Evolutionary conservation across 2,113 vertebrate genomes (phyloP), one percentile per base, ranked within the genome.

Genomic region (Notarius quadriscutis): DNA sequence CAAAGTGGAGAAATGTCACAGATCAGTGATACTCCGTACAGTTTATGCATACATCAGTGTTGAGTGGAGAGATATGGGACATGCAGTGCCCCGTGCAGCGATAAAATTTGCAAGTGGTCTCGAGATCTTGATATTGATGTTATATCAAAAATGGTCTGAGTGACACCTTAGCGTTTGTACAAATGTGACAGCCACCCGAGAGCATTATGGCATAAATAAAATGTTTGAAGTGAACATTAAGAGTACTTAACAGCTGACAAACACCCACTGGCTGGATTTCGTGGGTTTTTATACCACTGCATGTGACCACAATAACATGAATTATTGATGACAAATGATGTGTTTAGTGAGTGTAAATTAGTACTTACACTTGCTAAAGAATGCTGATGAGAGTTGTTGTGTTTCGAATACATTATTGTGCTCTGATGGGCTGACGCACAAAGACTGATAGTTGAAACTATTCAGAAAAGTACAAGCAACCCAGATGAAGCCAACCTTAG

Each of bases 291-390:
- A n/a, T 25, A 22, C 10, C 10, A 51, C 7, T n/a, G 74, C 22
- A n/a, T 77, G 22, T 77, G 74, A 53, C 74, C 74, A 77, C 48
- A 77, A 77, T 53, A 53, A 51, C 48, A 77, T 77, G 74, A 77
- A 77, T 77, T 77, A 77, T 53, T 51, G 74, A 77, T 77, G 48
- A 77, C 74, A 77, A 53, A n/a, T n/a, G 48, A 53, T 53, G 48
- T 51, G 74, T 77, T 77, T 77, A 14, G 22, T 77, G 53, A 77
- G 74, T 77, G 48, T 77, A n/a, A 77, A 77, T 51, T 77, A 53
- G 74, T 53, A 77, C 74, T 53, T 77, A 51, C 22, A 53, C 22
- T 74, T 25, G 48, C 72, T 25, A 22, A 48, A 75, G 41, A 51
- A 75, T 51, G 74, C 27, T 17, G 75, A 55, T 17, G 17, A 79